Percentiles rank a stretch among this genome's conserved stretches.
These are phyloP conservation scores for Aratinga solstitialis DNA, from an alignment of 2,797 vertebrate species.

Conservation along the genomic window DNA sequence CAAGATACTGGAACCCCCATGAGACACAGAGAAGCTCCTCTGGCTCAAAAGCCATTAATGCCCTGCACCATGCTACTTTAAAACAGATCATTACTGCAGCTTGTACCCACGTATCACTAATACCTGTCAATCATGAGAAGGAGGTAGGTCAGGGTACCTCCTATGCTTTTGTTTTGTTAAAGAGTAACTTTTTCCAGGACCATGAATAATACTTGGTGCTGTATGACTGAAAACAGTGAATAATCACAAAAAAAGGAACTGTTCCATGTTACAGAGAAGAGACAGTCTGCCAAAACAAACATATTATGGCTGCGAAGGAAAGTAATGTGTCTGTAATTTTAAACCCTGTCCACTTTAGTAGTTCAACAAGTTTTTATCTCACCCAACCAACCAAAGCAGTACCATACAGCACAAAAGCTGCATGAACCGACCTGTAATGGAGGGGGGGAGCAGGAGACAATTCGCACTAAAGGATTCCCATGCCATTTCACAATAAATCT, in stretches of 20 bases:
- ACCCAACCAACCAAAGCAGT: constrained; percentile 3
- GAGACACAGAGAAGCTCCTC: not conserved
- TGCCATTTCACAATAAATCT: not conserved
- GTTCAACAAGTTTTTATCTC: constrained; percentile 59
- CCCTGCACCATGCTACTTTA: rapidly evolving
- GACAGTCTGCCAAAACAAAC: constrained; percentile 55
- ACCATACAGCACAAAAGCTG: not conserved
- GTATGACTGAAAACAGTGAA: constrained; percentile 51
- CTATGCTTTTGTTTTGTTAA: constrained; percentile 26
- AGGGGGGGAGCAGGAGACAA: not conserved
- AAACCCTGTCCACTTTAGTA: constrained; percentile 64
- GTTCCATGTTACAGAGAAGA: constrained; percentile 24
- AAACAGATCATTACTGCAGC: not conserved
- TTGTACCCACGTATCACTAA: not conserved
- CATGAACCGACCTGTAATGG: not conserved
- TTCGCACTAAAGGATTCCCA: not conserved
- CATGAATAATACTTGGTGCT: constrained; percentile 51
- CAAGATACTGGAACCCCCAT: rapidly evolving
- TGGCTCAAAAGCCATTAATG: not conserved
- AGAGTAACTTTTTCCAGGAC: constrained; percentile 64
- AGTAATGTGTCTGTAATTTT: constrained; percentile 66
- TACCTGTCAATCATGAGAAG: not conserved
- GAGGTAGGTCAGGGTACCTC: not conserved
- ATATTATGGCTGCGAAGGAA: constrained; percentile 65
- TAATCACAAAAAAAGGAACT: constrained; percentile 52